Evolutionary conservation across 1,140 invertebrate species (phyloP).

Genomic region (Diachasmimorpha longicaudata): DNA sequence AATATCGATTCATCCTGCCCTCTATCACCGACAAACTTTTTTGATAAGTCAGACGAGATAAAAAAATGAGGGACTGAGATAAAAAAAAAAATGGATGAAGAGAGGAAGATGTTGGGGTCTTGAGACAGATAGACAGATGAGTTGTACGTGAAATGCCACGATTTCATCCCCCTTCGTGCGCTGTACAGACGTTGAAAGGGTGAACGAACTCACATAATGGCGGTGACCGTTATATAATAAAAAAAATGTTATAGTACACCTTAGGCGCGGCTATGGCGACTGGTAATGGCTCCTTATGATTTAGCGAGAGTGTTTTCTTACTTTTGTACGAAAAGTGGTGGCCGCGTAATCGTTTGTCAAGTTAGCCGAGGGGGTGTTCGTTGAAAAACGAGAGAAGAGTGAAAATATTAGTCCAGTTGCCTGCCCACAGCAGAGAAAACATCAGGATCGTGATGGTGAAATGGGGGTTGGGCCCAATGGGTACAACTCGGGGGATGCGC

Average conservation of each 20-base stretch:
- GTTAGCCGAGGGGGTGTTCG: background rate
- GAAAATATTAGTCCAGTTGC: slow-evolving; percentile 22
- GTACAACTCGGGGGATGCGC: background rate
- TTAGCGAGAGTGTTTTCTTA: slow-evolving; percentile 43
- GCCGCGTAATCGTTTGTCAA: slow-evolving; percentile 27
- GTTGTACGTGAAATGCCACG: background rate
- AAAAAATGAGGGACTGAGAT: background rate
- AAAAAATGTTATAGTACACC: background rate
- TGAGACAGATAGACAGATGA: slow-evolving; percentile 3
- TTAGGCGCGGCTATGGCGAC: slow-evolving; percentile 8
- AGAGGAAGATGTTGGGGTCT: background rate
- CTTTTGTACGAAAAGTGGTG: slow-evolving; percentile 20
- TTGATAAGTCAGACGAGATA: background rate
- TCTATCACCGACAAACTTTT: background rate
- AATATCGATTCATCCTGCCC: background rate
- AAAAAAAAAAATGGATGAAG: background rate
- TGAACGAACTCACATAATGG: slow-evolving; percentile 1
- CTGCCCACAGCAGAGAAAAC: background rate
- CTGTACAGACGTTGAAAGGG: background rate
- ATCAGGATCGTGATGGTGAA: background rate
- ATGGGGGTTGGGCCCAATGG: background rate
- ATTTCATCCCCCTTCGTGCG: background rate
- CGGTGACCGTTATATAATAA: background rate
- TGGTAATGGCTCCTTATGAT: slow-evolving; percentile 47
- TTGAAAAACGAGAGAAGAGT: background rate